Conservation (phyloP, 2,888 invertebrate species). For the Drosophila austrosaltans region DNA sequence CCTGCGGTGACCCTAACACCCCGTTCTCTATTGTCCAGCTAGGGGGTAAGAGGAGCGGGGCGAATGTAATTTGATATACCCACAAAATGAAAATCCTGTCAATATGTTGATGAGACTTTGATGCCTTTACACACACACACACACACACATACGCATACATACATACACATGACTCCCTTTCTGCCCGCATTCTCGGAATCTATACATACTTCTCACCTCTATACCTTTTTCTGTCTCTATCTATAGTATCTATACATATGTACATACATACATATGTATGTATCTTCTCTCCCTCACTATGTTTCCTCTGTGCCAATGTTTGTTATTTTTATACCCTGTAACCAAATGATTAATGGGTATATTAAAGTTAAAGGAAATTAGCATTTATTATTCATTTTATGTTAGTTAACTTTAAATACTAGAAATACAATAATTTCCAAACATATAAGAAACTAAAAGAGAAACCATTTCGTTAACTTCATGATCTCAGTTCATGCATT, state of each 20-base stretch:
- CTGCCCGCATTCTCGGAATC: neutral
- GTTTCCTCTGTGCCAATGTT: conserved; percentile 1
- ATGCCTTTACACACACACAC: conserved; percentile 10
- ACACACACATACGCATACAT: neutral
- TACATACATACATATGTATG: no score
- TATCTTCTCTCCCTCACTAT: neutral
- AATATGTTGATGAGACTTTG: conserved; percentile 36
- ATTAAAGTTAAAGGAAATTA: neutral
- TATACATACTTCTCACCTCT: neutral
- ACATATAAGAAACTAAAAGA: neutral
- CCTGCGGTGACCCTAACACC: neutral
- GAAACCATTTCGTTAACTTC: neutral
- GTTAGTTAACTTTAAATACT: no score
- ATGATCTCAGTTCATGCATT: no score
- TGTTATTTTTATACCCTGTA: neutral
- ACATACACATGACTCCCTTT: neutral
- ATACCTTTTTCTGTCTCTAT: neutral
- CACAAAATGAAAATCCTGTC: conserved; percentile 29
- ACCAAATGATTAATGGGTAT: neutral
- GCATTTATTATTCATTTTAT: no score
- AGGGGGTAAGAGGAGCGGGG: neutral
- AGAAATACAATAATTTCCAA: neutral
- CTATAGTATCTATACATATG: no score
- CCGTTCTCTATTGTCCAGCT: neutral
- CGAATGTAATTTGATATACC: conserved; percentile 39